Percentiles rank a stretch among this genome's conserved stretches.
Evolutionary conservation across 2,888 invertebrate genomes (phyloP).

Genomic region (Cremastobaeus sp.): DNA sequence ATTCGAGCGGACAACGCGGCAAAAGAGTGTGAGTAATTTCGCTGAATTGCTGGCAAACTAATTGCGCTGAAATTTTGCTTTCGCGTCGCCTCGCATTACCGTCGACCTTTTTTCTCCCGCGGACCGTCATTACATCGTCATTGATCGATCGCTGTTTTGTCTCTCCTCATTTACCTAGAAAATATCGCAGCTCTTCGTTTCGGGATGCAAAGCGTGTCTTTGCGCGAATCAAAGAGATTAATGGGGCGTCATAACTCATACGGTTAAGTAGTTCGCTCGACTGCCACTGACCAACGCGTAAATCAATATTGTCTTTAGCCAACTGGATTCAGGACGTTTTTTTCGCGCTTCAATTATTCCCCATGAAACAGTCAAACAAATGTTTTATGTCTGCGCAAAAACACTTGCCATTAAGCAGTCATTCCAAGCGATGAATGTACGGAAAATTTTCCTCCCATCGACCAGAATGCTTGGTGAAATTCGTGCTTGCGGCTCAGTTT

Average conservation of each 20-base stretch:
- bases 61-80: slow-evolving; percentile 30
- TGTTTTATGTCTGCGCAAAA: slow-evolving; percentile 1
- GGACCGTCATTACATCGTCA: slow-evolving; percentile 32
- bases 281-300: slow-evolving; percentile 48
- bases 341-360: slow-evolving; percentile 38
- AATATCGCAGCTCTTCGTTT: slow-evolving; percentile 10
- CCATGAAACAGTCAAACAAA: slow-evolving; percentile 19
- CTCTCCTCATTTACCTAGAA: slow-evolving; percentile 26
- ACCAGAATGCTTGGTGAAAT: too few species aligned
- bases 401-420: neutral
- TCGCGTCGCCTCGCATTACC: slow-evolving; percentile 28
- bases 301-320: slow-evolving; percentile 54
- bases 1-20: slow-evolving; percentile 28
- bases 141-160: slow-evolving; percentile 34
- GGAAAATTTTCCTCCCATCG: too few species aligned
- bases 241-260: slow-evolving; percentile 60
- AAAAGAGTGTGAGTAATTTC: slow-evolving; percentile 23
- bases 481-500: too few species aligned
- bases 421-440: neutral
- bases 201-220: slow-evolving; percentile 30
- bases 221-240: slow-evolving; percentile 52
- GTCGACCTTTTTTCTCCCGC: slow-evolving; percentile 4
- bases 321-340: slow-evolving; percentile 32
- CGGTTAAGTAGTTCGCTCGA: slow-evolving; percentile 46
- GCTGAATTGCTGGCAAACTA: slow-evolving; percentile 19